Evolutionary conservation across 2,888 invertebrate genomes (phyloP), one percentile per base, ranked within the genome.

Genomic region (Cactoblastis cactorum): DNA sequence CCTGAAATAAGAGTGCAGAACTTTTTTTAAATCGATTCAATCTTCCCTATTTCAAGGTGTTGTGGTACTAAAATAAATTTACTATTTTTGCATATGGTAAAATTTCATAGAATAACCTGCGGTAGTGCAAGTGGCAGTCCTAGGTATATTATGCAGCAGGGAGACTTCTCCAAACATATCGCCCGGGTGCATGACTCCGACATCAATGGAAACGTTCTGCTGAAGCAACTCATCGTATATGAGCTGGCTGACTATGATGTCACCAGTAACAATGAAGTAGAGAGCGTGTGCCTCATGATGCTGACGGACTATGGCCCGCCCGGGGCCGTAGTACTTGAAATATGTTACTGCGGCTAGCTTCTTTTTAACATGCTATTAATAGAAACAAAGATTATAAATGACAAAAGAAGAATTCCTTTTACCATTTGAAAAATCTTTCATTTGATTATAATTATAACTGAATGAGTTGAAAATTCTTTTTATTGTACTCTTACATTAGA

Each of bases 121-220:
- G 22, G 92, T 92, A 6, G 89, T 88, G 50, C 91, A 90, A 0
- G 93, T 93, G 14, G 92, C 92, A 5, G 91, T 91, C 65, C 94
- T 86, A 3, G 88, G 88, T 39, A 92, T 90, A 18, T 88, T 87
- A 59, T 93, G 92, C 48, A 94, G 69, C 34, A 94, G 71, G 0
- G 93, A 92, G 11, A 93, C 90, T 74, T 94, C 93, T 0, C 94
- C 94, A 61, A 94, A 93, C 86, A 92, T 91, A 49, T 91, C 92
- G 0, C 93, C 94, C 0, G 90, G 57, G 18, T 84, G 85, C 76
- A 93, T 84, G 0, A 67, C 68, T 3, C 91, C 91, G 6, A 92
- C 75, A 12, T 91, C 89, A 14, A 84, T 75, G 0, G 85, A 85
- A 0, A 88, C 67, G 41, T 77, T 61, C 62, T 86, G 72, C 12